Conservation (phyloP, 2,797 vertebrate genomes). For the Prunella strophiata region DNA sequence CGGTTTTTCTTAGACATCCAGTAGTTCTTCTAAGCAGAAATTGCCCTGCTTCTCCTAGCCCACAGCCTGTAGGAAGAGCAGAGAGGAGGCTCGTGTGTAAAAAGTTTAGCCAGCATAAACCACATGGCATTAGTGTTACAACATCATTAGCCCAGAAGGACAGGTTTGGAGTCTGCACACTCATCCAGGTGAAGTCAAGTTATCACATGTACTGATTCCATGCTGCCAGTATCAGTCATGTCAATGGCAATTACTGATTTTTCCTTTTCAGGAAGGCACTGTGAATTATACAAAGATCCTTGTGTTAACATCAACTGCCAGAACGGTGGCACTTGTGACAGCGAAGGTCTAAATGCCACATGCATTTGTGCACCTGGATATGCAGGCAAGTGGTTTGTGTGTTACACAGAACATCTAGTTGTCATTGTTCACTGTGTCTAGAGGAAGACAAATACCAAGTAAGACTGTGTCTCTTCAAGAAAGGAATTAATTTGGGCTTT, state of each 20-base stretch:
- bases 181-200: background rate
- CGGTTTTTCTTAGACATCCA: background rate
- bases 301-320: constrained; percentile 91
- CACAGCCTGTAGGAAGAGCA: background rate
- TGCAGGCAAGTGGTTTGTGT: constrained; percentile 78
- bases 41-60: background rate
- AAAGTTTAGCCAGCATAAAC: background rate
- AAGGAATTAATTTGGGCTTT: background rate
- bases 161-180: background rate
- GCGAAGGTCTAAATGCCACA: constrained; percentile 84
- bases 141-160: background rate
- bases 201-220: background rate
- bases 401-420: background rate
- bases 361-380: constrained; percentile 90
- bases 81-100: background rate
- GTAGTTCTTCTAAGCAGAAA: background rate
- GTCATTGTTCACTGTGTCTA: background rate
- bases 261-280: constrained; percentile 86
- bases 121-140: background rate
- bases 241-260: background rate
- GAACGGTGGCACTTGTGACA: constrained; percentile 92
- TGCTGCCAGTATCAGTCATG: background rate
- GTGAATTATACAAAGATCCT: constrained; percentile 93
- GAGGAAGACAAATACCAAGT: background rate
- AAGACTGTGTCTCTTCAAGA: background rate